Evolutionary conservation across 2,888 invertebrate genomes (phyloP), one percentile per base, ranked within the genome.

Genomic region (Polyploca ridens): DNA sequence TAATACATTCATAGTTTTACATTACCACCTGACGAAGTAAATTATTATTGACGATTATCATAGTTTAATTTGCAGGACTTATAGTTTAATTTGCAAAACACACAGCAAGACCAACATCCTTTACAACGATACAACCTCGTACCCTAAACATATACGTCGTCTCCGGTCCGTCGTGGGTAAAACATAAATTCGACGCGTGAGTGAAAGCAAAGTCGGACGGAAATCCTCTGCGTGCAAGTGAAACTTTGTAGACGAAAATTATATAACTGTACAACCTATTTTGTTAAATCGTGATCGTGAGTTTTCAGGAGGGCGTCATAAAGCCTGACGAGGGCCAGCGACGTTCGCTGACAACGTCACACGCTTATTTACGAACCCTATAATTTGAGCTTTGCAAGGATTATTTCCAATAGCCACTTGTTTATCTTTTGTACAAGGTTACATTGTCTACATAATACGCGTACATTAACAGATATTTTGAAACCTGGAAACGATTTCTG

Each of bases 301-400:
- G 41, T 60, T 7, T 82, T 78, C 77, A 74, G 75, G 67, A 72
- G 73, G 76, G 71, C 68, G 71, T 72, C 79, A 77, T 83, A 85
- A 86, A 83, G 72, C 78, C 69, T 68, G 72, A 68, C 75, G 75
- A 82, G 78, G 77, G 80, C 70, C 77, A 75, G 72, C 67, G 68
- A 79, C 41, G 41, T 13, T 27, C 13, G 13, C 13, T 41, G 41
- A 41, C 13, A 76, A 70, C 75, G 71, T 68, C 76, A 72, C 76
- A 74, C 72, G 68, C 70, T 81, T 85, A 82, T 86, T 89, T 88
- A 86, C 84, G 85, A 82, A 77, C 81, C 75, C 78, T 77, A 80
- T 33, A 80, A 79, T 77, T 78, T 77, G 79, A 77, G 71, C 77
- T 73, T 72, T 74, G 77, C 79, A 76, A 79, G 76, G 78, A 82